These are phyloP conservation scores for Gymnorhina tibicen DNA, from an alignment of 2,113 vertebrate species.

Conservation along the genomic window DNA sequence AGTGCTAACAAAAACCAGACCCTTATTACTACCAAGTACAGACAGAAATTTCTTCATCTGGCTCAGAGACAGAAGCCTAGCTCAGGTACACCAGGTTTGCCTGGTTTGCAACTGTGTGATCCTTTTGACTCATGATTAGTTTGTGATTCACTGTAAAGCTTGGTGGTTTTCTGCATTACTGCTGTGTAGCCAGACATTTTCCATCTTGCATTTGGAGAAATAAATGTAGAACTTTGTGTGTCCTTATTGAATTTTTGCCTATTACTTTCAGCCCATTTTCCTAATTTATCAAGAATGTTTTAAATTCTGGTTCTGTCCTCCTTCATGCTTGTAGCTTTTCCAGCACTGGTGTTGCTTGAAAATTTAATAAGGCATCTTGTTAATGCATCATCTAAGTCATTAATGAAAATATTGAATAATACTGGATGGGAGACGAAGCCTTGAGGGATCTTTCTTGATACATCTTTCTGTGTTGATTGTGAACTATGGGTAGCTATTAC, in stretches of 20 bases:
- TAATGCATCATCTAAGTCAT: slow-evolving; percentile 17
- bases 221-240: background rate
- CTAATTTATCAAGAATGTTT: background rate
- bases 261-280: background rate
- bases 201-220: background rate
- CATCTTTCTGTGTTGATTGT: background rate
- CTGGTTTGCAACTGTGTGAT: background rate
- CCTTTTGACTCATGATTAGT: background rate
- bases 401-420: slow-evolving; percentile 38
- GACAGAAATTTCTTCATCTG: background rate
- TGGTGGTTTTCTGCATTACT: background rate
- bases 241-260: slow-evolving; percentile 7
- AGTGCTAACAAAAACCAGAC: background rate
- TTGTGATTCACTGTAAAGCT: background rate
- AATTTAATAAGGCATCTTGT: slow-evolving; percentile 4
- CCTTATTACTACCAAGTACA: background rate
- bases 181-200: background rate
- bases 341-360: background rate
- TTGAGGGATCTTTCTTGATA: background rate
- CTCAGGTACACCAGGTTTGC: background rate
- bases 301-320: slow-evolving; percentile 1
- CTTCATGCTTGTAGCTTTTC: background rate
- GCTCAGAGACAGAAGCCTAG: background rate
- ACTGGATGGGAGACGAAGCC: background rate
- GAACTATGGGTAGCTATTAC: background rate